Evolutionary conservation across 2,797 vertebrate genomes (phyloP).

Genomic region (Corythornis leucogaster): DNA sequence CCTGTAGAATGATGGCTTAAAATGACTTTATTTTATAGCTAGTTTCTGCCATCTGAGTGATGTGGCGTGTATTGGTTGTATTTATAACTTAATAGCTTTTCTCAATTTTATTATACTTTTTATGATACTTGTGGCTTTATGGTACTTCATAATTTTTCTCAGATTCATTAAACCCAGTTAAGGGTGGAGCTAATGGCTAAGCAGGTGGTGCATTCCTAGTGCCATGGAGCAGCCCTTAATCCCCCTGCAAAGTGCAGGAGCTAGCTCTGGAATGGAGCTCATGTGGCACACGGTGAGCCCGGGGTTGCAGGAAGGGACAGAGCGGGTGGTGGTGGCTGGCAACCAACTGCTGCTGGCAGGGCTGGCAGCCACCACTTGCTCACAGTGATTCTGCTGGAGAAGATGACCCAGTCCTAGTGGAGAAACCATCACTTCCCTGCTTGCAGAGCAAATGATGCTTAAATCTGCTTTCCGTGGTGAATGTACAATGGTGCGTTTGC

Average conservation of each 20-base stretch:
- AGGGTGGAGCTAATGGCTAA: conserved; percentile 68
- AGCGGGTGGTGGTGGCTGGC: neutral
- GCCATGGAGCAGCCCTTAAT: neutral
- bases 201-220: neutral
- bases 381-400: too few species aligned
- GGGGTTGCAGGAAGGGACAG: neutral
- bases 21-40: conserved; percentile 78
- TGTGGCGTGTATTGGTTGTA: conserved; percentile 77
- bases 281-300: accelerated
- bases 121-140: conserved; percentile 80
- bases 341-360: neutral
- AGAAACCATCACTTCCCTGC: neutral
- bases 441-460: neutral
- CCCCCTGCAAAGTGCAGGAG: neutral
- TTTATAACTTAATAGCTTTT: conserved; percentile 84
- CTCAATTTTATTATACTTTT: conserved; percentile 81
- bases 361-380: neutral
- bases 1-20: conserved; percentile 65
- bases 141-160: conserved; percentile 76
- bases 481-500: neutral
- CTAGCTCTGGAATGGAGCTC: accelerated
- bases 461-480: too few species aligned
- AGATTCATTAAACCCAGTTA: conserved; percentile 74
- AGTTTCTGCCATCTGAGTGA: conserved; percentile 76
- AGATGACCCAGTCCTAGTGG: neutral